Base-by-base conservation (phyloP, 2,113 vertebrate genomes). In the Mobula hypostoma region DNA sequence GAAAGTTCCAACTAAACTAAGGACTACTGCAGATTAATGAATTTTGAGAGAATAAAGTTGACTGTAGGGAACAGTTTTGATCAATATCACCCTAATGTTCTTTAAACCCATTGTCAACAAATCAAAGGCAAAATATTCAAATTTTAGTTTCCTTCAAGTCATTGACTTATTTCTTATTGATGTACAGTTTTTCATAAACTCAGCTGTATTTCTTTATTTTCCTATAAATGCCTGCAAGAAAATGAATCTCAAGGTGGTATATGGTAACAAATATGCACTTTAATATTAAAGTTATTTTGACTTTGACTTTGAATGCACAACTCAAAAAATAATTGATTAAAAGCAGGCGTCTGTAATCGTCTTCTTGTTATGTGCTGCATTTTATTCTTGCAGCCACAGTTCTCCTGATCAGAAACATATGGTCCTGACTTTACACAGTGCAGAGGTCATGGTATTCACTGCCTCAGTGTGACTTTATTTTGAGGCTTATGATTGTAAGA, bases 61-160 rank as follows among this genome's bases (percentile, higher is more conserved):
- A 56, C 70, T 56, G 27, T 36, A 76, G 40, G 40, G 24, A 56
- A 76, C 61, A 93, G 19, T 72, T 40, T 74, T 7, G 91, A 48
- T 76, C 91, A 74, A 48, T 74, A 92, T 92, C 68, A 72, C 7
- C 66, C 68, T 68, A 92, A 24, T 5, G 19, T 92, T 74, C 36
- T 48, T 48, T 48, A 72, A 48, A 93, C 74, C 40, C 56, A 24
- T 48, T 70, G 74, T 21, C 70, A 76, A 29, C 40, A 48, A 93
- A 74, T 93, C 14, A 12, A 93, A 32, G 91, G 19, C 17, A 29
- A 93, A 56, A 93, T 19, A 29, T 32, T 93, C 70, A 72, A 40
- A 40, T 93, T 93, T 74, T 74, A 93, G 74, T 93, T 90, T 76
- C 91, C 36, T 93, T 74, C 27, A 93, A 72, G 32, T 76, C 40